Evolutionary conservation across 64 coral and sea anemone species (phyloP).

Genomic region (Acropora tenuis): DNA sequence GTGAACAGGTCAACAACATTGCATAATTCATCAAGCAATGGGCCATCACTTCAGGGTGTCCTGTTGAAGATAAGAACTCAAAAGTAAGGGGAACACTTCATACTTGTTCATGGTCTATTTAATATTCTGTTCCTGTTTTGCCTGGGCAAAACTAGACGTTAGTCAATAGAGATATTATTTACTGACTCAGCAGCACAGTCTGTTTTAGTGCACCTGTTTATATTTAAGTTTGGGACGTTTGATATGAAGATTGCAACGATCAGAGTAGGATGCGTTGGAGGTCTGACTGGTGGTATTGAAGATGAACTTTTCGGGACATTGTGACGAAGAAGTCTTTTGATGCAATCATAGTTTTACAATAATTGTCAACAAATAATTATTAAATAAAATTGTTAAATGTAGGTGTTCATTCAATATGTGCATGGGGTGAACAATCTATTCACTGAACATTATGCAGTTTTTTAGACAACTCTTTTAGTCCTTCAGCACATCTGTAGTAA

Average conservation of each 20-base stretch:
- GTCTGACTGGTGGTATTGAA: not conserved
- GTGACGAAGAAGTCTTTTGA: not conserved
- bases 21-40: no score
- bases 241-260: not conserved
- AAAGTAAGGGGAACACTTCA: no score
- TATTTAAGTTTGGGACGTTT: not conserved
- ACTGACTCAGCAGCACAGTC: no score
- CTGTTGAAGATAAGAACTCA: no score
- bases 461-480: not conserved
- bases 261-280: not conserved
- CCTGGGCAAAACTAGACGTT: conserved; percentile 1
- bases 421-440: conserved; percentile 3
- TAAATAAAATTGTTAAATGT: not conserved
- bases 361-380: not conserved
- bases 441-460: not conserved
- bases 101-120: no score
- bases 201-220: not conserved
- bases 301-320: not conserved
- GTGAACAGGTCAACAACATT: no score
- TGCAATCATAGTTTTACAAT: not conserved
- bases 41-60: no score
- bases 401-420: conserved; percentile 31
- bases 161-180: no score
- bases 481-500: not conserved
- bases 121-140: no score